Conservation (phyloP, 1,140 invertebrate species). For the Oscheius sp. region DNA sequence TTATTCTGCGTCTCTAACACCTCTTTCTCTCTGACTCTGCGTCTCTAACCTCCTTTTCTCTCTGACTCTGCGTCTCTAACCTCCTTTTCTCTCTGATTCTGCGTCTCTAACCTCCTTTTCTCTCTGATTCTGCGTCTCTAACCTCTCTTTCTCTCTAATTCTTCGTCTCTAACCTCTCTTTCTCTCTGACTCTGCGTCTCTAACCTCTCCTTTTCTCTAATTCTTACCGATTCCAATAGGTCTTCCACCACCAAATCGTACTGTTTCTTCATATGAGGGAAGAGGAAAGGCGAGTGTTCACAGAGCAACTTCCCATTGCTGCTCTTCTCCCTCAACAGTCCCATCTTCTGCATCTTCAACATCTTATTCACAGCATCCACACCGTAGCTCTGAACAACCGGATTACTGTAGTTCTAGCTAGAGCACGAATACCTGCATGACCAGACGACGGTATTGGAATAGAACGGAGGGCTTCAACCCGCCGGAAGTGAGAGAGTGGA, state of each 20-base stretch:
- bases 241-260: constrained; percentile 25
- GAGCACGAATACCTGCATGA: constrained; percentile 40
- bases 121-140: no score
- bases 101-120: no score
- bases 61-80: no score
- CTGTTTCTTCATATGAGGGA: constrained; percentile 31
- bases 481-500: constrained; percentile 40
- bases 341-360: constrained; percentile 51
- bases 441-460: constrained; percentile 36
- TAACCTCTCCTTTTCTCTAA: neutral
- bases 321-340: constrained; percentile 43
- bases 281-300: constrained; percentile 17
- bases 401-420: neutral
- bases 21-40: no score
- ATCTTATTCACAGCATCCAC: constrained; percentile 39
- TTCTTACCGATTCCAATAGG: constrained; percentile 17
- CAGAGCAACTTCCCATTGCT: constrained; percentile 12
- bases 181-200: neutral
- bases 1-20: no score
- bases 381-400: constrained; percentile 45
- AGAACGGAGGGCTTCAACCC: constrained; percentile 43
- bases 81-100: no score
- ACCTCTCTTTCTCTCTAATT: neutral
- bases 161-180: neutral
- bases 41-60: no score